A percentile compares a stretch with the other conserved stretches of the same genome.
phyloP scores from a whole-genome alignment of 2,888 invertebrate species.

The Lasioglossum zephyrum region DNA sequence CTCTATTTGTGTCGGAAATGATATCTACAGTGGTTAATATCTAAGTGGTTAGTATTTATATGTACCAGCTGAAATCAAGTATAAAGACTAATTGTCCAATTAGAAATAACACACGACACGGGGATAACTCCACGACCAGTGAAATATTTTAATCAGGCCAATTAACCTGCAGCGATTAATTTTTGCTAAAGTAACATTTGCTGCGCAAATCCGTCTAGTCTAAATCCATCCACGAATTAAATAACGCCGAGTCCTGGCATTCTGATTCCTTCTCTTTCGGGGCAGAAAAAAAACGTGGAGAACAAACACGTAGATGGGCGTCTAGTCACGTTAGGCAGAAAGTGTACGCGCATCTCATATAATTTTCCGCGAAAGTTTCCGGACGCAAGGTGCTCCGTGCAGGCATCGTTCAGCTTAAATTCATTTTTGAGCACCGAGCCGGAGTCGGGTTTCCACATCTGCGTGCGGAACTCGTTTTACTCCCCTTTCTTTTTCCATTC shows the following conservation, averaged over 20 bases:
- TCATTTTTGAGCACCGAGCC: slow-evolving; percentile 67
- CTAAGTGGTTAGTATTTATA: too few species aligned
- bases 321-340: slow-evolving; percentile 50
- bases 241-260: slow-evolving; percentile 30
- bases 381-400: slow-evolving; percentile 39
- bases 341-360: slow-evolving; percentile 58
- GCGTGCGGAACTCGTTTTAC: slow-evolving; percentile 50
- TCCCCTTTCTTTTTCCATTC: slow-evolving; percentile 33
- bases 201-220: slow-evolving; percentile 28
- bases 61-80: background rate
- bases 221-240: slow-evolving; percentile 42
- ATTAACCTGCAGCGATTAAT: background rate
- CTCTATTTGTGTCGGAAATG: too few species aligned
- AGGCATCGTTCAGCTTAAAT: slow-evolving; percentile 66
- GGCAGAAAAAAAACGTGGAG: background rate
- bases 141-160: background rate
- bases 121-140: background rate
- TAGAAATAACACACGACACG: background rate
- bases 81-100: background rate
- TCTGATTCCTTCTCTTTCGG: slow-evolving; percentile 33
- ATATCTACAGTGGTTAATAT: too few species aligned
- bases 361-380: slow-evolving; percentile 67
- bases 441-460: slow-evolving; percentile 62
- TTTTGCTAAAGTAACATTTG: background rate
- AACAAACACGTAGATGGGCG: slow-evolving; percentile 32